Base-by-base conservation (phyloP, 2,797 vertebrate genomes). In the Masticophis lateralis region DNA sequence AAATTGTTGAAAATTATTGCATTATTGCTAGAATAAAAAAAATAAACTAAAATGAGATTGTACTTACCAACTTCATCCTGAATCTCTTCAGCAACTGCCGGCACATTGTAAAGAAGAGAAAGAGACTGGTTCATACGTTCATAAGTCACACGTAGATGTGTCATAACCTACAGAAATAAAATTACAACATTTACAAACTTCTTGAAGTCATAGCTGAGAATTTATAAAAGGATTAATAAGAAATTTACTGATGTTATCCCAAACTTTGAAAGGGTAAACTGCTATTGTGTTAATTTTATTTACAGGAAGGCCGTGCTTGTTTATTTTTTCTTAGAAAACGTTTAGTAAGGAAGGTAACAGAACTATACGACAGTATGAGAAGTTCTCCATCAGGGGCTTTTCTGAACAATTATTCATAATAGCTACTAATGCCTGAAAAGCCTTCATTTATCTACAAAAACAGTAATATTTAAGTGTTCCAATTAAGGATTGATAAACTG, bases 121-220 rank as follows among this genome's bases (percentile, higher is more conserved):
- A 99, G 98, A 94, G 99, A 99, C 97, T 99, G 99, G 97, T 99
- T 99, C 99, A 99, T 99, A 86, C 99, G 98, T 95, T 99, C 99
- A 63, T 99, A 99, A 90, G 99, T 99, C 95, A 99, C 99, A 59
- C 99, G 99, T 95, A 99, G 98, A 96, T 99, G 99, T 69, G 99
- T 99, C 98, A 99, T 98, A 79, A 99, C 99, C 99, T 99, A 66
- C 0, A 51, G 69, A 94, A 47, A 96, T 69, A 28, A 47, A 57
- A 56, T 95, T 92, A 92, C 28, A 91, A 25, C 22, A 12, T 28
- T 69, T 83, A 63, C 12, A 18, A 63, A 32, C 16, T 8, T 91
- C 88, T 56, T 66, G 90, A 93, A 89, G 37, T 90, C 89, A 79
- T 56, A 83, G 47, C 25, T 43, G 66, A 61, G 25, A 83, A 83